Conservation (phyloP, 2,888 invertebrate species). For the Platypus cylindrus region DNA sequence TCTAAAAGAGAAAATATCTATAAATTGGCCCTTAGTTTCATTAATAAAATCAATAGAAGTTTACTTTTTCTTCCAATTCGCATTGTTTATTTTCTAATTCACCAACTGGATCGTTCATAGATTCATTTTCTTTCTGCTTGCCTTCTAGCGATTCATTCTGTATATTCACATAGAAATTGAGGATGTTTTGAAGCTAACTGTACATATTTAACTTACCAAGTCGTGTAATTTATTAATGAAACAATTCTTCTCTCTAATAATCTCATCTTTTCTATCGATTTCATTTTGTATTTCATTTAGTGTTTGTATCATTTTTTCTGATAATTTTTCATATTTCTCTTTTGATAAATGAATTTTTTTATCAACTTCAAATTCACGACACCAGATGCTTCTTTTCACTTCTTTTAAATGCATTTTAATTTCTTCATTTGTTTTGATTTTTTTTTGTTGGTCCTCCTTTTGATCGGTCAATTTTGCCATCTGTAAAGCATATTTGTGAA, state of each 20-base stretch:
- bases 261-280: conserved; percentile 14
- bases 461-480: conserved; percentile 11
- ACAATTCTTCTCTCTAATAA: conserved; percentile 10
- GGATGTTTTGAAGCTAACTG: too few species aligned
- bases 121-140: neutral
- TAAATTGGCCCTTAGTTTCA: too few species aligned
- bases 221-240: conserved; percentile 8
- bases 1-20: too few species aligned
- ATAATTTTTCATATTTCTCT: conserved; percentile 11
- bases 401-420: conserved; percentile 13
- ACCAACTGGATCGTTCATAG: neutral
- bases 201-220: conserved; percentile 8
- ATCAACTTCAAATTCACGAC: conserved; percentile 12
- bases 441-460: conserved; percentile 12
- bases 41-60: too few species aligned
- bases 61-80: too few species aligned
- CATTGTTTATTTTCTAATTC: too few species aligned
- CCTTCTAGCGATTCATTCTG: too few species aligned
- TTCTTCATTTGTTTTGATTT: conserved; percentile 14
- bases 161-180: too few species aligned
- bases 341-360: conserved; percentile 9
- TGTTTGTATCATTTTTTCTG: conserved; percentile 10
- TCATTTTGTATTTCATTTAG: conserved; percentile 7
- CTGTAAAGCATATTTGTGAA: conserved; percentile 6
- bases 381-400: conserved; percentile 15